Base-by-base conservation (phyloP, 2,797 vertebrate genomes). In the Parambassis ranga region DNA sequence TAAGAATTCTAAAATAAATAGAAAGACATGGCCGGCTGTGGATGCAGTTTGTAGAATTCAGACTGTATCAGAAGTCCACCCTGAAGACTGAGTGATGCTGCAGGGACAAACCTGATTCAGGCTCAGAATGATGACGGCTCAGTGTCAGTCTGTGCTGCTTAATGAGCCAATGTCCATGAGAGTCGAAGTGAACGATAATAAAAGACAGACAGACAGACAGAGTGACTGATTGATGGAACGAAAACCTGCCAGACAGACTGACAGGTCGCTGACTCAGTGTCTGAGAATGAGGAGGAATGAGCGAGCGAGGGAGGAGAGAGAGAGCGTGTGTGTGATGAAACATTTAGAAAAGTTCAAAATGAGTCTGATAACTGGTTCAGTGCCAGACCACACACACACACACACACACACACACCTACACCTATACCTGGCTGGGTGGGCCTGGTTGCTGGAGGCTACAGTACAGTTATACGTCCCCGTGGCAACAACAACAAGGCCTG, bases 331-430 rank as follows among this genome's bases (percentile, higher is more conserved):
- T 65, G 62, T 35, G 66, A 76, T 49, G 70, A 82, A 70, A 89
- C 59, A 68, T 77, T 78, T 48, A 87, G 69, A 66, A 85, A 81
- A 74, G 61, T 77, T 55, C 59, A 81, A 82, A 83, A 84, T 66
- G 65, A 81, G 28, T 75, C 78, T 84, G 79, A 87, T 86, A 82
- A 75, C 62, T 89, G 79, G 81, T 84, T 74, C 75, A 31, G 53
- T 71, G 84, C 84, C 85, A 91, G 89, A 90, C 90, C 90, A 91
- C 91, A 92, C 47, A 57, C 27, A 30, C 18, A 51, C 22, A 37
- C 23, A 43, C 16, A 35, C n/a, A 27, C 31, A 41, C 23, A 46
- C 27, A 46, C 18, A n/a, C 49, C 55, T 23, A 64, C 46, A 58
- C 10, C 16, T 26, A 71, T 71, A 57, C 72, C 79, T 81, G 73